Evolutionary conservation across 2,113 vertebrate genomes (phyloP).

Genomic region (Psilopogon haemacephalus): DNA sequence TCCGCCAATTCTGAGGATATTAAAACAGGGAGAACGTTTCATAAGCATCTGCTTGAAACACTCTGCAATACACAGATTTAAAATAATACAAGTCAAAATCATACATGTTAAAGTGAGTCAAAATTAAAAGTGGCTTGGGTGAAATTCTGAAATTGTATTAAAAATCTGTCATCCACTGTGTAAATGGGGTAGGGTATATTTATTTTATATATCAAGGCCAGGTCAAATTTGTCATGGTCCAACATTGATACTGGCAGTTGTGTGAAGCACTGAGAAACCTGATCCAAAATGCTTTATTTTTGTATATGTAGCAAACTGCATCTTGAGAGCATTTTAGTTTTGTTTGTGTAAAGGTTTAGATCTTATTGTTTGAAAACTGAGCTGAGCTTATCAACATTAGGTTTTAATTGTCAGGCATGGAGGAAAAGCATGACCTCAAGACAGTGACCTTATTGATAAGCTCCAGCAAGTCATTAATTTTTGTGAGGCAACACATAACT

Average conservation of each 20-base stretch:
- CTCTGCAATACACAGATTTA: not conserved
- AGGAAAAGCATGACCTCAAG: not conserved
- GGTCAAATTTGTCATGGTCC: not conserved
- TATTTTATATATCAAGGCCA: not conserved
- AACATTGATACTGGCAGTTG: not conserved
- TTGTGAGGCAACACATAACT: not conserved
- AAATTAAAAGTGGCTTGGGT: not conserved
- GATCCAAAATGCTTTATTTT: not conserved
- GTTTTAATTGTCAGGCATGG: not conserved
- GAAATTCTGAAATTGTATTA: not conserved
- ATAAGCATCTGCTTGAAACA: not conserved
- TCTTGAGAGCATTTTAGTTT: not conserved
- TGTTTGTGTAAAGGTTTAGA: not conserved
- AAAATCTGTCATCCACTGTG: not conserved
- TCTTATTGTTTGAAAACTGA: not conserved
- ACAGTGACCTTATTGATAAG: not conserved
- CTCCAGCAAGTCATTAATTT: not conserved
- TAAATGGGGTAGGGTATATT: not conserved
- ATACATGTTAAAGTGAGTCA: not conserved
- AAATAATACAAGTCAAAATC: not conserved
- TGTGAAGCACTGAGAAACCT: not conserved
- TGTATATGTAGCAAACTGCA: not conserved
- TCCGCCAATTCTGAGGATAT: not conserved
- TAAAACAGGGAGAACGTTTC: not conserved
- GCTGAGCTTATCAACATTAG: not conserved